phyloP scores from a whole-genome alignment of 2,888 invertebrate genomes.

The Aphodius sticticus region DNA sequence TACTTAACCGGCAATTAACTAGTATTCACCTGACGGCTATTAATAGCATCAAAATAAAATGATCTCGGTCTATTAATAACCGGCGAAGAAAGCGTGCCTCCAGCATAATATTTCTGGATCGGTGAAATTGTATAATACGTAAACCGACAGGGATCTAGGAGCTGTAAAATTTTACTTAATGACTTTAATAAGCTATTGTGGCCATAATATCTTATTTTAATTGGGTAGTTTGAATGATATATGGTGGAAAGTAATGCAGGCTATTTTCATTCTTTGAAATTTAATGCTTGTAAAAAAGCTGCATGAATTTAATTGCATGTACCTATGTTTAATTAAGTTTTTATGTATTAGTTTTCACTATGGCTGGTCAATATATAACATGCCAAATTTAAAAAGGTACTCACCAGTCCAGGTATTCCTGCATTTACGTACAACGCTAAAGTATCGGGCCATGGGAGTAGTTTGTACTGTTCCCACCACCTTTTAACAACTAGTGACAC shows the following conservation, averaged over 20 bases:
- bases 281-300: too few relatives aligned
- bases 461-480: conserved; percentile 96
- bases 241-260: too few relatives aligned
- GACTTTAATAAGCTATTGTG: too few relatives aligned
- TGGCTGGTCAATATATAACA: not conserved
- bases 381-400: conserved; percentile 58
- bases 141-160: not conserved
- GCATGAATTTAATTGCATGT: too few relatives aligned
- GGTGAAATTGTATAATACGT: not conserved
- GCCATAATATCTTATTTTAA: too few relatives aligned
- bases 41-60: not conserved
- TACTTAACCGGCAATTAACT: conserved; percentile 10
- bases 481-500: conserved; percentile 90
- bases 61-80: not conserved
- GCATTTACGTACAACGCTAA: conserved; percentile 91
- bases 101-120: not conserved
- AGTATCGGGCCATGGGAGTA: conserved; percentile 94
- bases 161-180: not conserved
- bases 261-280: too few relatives aligned
- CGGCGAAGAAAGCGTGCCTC: not conserved
- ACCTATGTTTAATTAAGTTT: too few relatives aligned
- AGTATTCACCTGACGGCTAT: not conserved
- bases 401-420: conserved; percentile 89
- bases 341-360: too few relatives aligned
- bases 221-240: too few relatives aligned